These are phyloP conservation scores for Megalonaias nervosa DNA, from an alignment of 1,140 invertebrate genomes.

Conservation along the genomic window DNA sequence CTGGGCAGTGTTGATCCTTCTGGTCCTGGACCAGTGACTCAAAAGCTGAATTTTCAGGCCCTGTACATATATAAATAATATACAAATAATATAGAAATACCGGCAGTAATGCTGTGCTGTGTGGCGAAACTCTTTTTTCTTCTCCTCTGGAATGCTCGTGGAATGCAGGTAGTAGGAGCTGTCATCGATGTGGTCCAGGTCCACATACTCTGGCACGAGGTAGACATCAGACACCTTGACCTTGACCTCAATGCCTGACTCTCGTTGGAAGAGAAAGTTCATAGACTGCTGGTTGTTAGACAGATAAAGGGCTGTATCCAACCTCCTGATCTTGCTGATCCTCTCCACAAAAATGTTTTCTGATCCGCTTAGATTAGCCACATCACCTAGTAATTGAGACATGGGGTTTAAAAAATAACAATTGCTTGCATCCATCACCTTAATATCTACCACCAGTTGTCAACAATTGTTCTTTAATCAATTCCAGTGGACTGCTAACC, in stretches of 20 bases:
- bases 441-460: no score
- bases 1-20: no score
- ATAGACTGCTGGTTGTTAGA: constrained; percentile 58
- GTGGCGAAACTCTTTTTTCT: constrained; percentile 31
- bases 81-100: constrained; percentile 19
- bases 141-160: constrained; percentile 28
- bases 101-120: constrained; percentile 45
- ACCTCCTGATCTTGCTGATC: constrained; percentile 42
- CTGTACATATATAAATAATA: no score
- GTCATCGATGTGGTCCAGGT: constrained; percentile 51
- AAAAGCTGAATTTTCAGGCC: no score
- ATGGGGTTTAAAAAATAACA: no score
- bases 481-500: no score
- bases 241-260: constrained; percentile 55
- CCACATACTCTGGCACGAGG: constrained; percentile 58
- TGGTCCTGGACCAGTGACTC: no score
- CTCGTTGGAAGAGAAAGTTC: constrained; percentile 42
- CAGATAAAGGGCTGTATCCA: constrained; percentile 53
- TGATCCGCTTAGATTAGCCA: constrained; percentile 35
- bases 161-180: constrained; percentile 35
- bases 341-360: constrained; percentile 56
- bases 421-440: no score
- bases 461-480: no score
- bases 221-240: constrained; percentile 51
- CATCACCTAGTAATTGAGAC: no score